Conservation (phyloP, 1,140 invertebrate genomes). For the Meloidogyne exigua region DNA sequence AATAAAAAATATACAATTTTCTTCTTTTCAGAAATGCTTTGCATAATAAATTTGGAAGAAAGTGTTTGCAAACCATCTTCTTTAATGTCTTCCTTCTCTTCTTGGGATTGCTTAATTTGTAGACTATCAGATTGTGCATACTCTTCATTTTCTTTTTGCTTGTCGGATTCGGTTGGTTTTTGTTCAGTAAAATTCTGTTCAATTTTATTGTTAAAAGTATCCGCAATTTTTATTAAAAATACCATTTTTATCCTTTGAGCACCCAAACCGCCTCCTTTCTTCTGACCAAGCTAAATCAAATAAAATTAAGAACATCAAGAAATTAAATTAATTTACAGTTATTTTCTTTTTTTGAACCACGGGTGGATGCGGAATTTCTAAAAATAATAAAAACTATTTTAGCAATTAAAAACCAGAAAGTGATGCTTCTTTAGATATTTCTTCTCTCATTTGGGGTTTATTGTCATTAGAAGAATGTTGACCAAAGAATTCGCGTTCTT, state of each 20-base stretch:
- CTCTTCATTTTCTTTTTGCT: constrained; percentile 73
- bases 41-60: constrained; percentile 50
- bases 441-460: constrained; percentile 7
- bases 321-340: constrained; percentile 28
- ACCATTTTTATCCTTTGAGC: constrained; percentile 81
- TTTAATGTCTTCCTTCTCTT: constrained; percentile 5
- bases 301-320: background rate
- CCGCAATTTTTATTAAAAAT: background rate
- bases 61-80: background rate
- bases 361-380: constrained; percentile 20
- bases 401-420: constrained; percentile 6
- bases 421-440: constrained; percentile 20
- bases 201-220: background rate
- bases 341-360: constrained; percentile 51
- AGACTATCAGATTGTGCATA: constrained; percentile 20
- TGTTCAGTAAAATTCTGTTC: constrained; percentile 81
- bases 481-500: constrained; percentile 19
- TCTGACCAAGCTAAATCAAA: constrained; percentile 65
- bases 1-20: background rate
- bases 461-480: background rate
- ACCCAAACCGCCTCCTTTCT: constrained; percentile 81
- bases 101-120: constrained; percentile 29
- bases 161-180: constrained; percentile 68
- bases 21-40: constrained; percentile 26
- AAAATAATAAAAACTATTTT: constrained; percentile 14